Conservation (phyloP, 37 sponge, comb jelly and placozoan species). For the Agelas oroides region DNA sequence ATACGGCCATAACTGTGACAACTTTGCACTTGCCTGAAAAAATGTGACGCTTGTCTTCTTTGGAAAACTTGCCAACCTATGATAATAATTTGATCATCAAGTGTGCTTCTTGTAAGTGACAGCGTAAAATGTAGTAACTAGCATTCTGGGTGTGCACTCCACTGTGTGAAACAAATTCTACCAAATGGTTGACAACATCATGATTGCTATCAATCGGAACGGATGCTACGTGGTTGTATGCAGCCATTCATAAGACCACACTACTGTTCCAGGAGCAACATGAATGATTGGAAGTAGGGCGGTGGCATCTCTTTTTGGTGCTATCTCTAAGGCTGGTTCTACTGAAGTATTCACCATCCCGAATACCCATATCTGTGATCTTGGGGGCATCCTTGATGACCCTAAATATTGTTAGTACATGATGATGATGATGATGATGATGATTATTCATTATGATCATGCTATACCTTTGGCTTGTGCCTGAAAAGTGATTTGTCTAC, state of each 20-base stretch:
- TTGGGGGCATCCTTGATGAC: conserved; percentile 56
- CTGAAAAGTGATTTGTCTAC: conserved; percentile 63
- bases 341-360: conserved; percentile 54
- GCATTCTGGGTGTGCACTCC: background rate
- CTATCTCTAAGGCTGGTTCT: conserved; percentile 52
- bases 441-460: no score
- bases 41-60: no score
- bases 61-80: no score
- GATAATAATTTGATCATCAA: no score
- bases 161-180: background rate
- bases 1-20: no score
- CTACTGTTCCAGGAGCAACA: conserved; percentile 22
- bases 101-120: no score
- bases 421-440: no score
- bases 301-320: conserved; percentile 27
- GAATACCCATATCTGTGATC: conserved; percentile 58
- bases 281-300: conserved; percentile 73
- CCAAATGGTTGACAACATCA: background rate
- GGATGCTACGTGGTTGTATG: background rate
- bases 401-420: background rate
- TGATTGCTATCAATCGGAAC: background rate
- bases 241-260: conserved; percentile 10
- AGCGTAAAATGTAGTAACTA: background rate
- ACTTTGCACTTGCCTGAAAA: no score
- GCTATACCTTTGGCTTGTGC: conserved; percentile 67